Evolutionary conservation across 2,888 invertebrate species (phyloP), one percentile per base, ranked within the genome.

Genomic region (Pollenia griseotomentosa): DNA sequence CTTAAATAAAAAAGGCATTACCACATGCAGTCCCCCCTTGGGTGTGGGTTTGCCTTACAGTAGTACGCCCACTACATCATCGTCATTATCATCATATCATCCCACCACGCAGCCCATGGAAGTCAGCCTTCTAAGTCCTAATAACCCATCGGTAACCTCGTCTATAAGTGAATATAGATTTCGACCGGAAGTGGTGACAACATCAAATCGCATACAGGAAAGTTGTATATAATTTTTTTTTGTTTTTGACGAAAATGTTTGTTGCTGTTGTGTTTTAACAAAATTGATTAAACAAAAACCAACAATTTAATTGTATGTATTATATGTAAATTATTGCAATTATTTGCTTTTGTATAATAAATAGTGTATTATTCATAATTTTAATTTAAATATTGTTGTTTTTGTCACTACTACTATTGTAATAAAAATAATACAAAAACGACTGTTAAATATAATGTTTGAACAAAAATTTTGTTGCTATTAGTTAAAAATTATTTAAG

Each of bases 161-260:
- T 96, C 96, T 87, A 94, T 97, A 84, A 96, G 96, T 87, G 96
- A 96, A 91, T 97, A 97, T 93, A 95, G 97, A 89, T 95, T 97
- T 91, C 96, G 96, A 90, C 97, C 97, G 88, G 97, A 97, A 94
- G 97, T 97, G 90, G 97, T 97, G 89, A 97, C 97, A 90, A 97
- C 97, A 88, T 97, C 97, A 89, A 97, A 97, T 94, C 95, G 97
- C 92, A 97, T 97, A 94, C 97, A 97, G 94, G 97, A 97, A 94
- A 97, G 97, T 94, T 97, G 97, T 96, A 97, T 97, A 96, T 97
- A 97, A 96, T 2, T 19, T 78, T 77, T 10, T 77, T 82, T 73
- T n/a, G n/a, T n/a, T n/a, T n/a, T 73, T 80, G 3, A 66, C 12
- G 65, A 53, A 66, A 59, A 61, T 63, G 55, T 59, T 71, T 79